Percentiles rank a stretch among this genome's conserved stretches.
phyloP scores from a whole-genome alignment of 2,888 invertebrate genomes.

The Cecidostiba fungosa region DNA sequence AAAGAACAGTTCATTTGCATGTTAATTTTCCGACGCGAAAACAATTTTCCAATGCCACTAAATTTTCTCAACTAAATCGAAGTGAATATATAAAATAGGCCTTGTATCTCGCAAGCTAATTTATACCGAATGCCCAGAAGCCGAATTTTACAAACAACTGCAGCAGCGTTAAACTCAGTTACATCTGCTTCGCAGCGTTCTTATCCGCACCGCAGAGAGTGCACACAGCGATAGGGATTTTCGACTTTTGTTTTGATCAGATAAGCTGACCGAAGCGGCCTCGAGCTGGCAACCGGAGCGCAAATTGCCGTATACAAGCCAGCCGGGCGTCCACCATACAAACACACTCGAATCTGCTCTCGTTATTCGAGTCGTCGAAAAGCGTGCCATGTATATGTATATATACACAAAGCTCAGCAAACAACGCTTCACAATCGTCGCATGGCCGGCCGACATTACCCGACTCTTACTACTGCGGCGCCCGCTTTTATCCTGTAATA shows the following conservation, averaged over 20 bases:
- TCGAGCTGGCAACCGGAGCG: neutral
- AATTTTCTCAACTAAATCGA: neutral
- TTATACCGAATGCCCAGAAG: too few relatives aligned
- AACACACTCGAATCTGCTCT: neutral
- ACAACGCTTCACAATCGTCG: neutral
- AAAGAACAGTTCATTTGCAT: too few relatives aligned
- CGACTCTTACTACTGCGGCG: neutral
- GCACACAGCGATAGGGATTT: neutral
- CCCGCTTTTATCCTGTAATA: too few relatives aligned
- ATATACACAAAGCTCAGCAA: neutral
- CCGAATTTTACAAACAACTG: too few relatives aligned
- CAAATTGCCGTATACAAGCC: conserved; percentile 18
- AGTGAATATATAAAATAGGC: too few relatives aligned
- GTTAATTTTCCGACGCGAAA: neutral
- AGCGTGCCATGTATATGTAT: neutral
- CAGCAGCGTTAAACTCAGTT: too few relatives aligned
- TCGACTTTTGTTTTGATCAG: conserved; percentile 34
- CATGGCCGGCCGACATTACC: conserved; percentile 24
- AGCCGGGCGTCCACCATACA: neutral
- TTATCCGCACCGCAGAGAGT: neutral
- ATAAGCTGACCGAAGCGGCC: neutral
- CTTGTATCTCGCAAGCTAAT: too few relatives aligned
- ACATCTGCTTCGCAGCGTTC: too few relatives aligned
- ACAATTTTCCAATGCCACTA: neutral
- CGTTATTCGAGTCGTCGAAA: neutral